Evolutionary conservation across 2,113 vertebrate species (phyloP).

Genomic region (Oreochromis niloticus): DNA sequence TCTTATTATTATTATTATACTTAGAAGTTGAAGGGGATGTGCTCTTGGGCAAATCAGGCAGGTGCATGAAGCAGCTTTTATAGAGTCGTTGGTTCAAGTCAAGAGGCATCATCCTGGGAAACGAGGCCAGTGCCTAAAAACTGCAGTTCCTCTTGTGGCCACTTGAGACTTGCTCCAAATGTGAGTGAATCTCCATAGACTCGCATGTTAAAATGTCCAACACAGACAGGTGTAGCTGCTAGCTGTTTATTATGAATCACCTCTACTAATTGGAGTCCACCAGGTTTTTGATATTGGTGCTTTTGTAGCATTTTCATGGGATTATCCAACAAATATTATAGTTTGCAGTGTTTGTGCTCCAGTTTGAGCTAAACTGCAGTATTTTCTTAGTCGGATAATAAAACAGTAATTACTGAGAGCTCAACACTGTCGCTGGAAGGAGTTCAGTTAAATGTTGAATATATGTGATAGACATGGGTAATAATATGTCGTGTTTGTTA

Average conservation of each 20-base stretch:
- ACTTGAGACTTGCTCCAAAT: neutral
- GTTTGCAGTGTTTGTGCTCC: neutral
- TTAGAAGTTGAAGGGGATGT: neutral
- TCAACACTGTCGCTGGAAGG: neutral
- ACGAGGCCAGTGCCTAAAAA: neutral
- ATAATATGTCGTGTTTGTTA: neutral
- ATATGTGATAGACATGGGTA: neutral
- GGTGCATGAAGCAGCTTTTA: neutral
- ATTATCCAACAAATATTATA: neutral
- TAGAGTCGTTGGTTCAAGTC: neutral
- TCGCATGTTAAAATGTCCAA: neutral
- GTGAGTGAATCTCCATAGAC: accelerated
- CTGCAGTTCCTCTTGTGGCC: neutral
- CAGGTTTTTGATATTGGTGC: neutral
- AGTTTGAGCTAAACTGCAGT: neutral
- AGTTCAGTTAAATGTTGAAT: neutral
- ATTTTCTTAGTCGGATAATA: neutral
- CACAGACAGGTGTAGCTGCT: neutral
- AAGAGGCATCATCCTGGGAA: neutral
- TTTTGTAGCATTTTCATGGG: neutral
- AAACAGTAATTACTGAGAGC: neutral
- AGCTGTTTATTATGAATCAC: neutral
- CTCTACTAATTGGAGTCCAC: neutral
- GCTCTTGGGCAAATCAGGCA: neutral
- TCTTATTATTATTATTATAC: neutral